Evolutionary conservation across 1,140 invertebrate species (phyloP).

Genomic region (Hermetia illucens): DNA sequence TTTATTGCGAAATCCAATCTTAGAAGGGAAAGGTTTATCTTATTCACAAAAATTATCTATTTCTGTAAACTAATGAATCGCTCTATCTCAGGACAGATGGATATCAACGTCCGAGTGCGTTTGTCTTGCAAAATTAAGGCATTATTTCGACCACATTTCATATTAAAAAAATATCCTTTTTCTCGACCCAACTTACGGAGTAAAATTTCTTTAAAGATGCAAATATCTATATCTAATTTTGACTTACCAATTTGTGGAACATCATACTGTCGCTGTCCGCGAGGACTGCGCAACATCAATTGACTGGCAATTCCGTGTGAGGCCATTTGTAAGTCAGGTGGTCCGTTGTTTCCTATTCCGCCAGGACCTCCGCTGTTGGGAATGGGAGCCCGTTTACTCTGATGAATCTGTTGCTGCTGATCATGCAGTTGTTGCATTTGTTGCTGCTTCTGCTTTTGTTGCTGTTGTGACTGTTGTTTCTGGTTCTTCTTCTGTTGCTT

Average conservation of each 20-base stretch:
- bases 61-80: no score
- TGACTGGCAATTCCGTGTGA: constrained; percentile 35
- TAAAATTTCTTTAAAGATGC: neutral
- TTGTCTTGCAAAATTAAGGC: no score
- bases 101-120: no score
- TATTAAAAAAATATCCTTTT: no score
- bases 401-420: neutral
- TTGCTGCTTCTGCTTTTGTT: neutral
- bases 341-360: constrained; percentile 7
- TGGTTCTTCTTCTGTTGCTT: constrained; percentile 1
- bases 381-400: neutral
- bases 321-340: constrained; percentile 10
- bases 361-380: neutral
- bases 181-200: neutral
- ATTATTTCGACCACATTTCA: no score
- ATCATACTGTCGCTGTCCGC: constrained; percentile 49
- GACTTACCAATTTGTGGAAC: constrained; percentile 55
- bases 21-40: no score
- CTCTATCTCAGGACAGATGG: no score
- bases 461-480: neutral
- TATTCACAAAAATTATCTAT: no score
- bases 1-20: no score
- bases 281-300: constrained; percentile 45
- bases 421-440: neutral
- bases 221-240: neutral